phyloP scores from a whole-genome alignment of 1,140 invertebrate genomes.

The Diorhabda elongata region DNA sequence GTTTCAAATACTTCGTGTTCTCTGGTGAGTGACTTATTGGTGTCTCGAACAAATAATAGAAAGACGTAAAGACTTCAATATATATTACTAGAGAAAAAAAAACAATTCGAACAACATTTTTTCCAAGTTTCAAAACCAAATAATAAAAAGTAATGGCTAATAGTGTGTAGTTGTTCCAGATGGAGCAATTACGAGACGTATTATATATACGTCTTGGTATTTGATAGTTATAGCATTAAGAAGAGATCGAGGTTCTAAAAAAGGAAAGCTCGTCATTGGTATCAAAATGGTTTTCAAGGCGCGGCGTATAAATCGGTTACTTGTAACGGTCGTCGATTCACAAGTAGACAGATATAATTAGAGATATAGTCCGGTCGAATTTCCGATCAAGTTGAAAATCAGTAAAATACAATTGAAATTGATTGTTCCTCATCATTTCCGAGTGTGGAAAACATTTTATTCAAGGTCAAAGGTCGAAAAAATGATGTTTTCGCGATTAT shows the following conservation, averaged over 20 bases:
- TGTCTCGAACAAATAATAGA: too few relatives aligned
- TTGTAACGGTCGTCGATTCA: not conserved
- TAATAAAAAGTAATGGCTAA: too few relatives aligned
- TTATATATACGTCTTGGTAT: not conserved
- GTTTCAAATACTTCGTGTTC: too few relatives aligned
- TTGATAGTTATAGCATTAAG: not conserved
- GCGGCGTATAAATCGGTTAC: not conserved
- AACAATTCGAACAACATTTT: too few relatives aligned
- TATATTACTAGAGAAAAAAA: too few relatives aligned
- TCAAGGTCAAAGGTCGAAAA: not conserved
- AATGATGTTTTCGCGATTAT: not conserved
- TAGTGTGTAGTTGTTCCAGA: not conserved
- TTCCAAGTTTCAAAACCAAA: too few relatives aligned
- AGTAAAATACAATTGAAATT: not conserved
- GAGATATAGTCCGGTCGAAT: not conserved
- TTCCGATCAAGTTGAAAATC: not conserved
- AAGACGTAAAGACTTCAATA: too few relatives aligned
- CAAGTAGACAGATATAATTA: conserved; percentile 1
- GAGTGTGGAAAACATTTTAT: not conserved
- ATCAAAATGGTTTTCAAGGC: not conserved
- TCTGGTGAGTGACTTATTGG: too few relatives aligned
- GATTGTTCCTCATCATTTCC: not conserved
- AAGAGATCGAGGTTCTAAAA: not conserved
- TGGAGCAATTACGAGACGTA: not conserved
- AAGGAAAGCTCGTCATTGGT: not conserved